Conservation (phyloP, 2,888 invertebrate genomes). For the Leptinotarsa juncta region DNA sequence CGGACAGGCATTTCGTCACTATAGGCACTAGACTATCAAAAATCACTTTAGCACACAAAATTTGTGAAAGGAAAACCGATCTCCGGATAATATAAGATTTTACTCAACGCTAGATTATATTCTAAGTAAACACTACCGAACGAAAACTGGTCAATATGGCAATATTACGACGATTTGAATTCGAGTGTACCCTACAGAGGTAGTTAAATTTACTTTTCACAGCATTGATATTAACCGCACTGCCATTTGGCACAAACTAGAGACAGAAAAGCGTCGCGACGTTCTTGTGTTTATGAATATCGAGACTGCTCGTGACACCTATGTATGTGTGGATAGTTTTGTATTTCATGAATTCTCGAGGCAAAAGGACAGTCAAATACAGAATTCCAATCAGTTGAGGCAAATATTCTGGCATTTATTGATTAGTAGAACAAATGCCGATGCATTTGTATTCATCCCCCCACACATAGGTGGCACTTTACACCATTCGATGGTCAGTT, state of each 20-base stretch:
- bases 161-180: constrained; percentile 11
- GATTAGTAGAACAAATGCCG: too few relatives aligned
- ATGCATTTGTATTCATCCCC: too few relatives aligned
- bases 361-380: too few relatives aligned
- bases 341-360: too few relatives aligned
- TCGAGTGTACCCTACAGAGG: constrained; percentile 15
- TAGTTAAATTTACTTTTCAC: constrained; percentile 32
- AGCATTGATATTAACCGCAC: constrained; percentile 39
- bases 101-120: constrained; percentile 28
- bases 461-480: too few relatives aligned
- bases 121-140: constrained; percentile 39
- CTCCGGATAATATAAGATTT: constrained; percentile 3
- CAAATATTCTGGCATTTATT: too few relatives aligned
- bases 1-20: constrained; percentile 74
- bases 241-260: constrained; percentile 45
- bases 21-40: constrained; percentile 37
- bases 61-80: constrained; percentile 23
- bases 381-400: too few relatives aligned
- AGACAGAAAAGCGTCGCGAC: constrained; percentile 43
- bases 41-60: constrained; percentile 42
- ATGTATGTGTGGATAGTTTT: too few relatives aligned
- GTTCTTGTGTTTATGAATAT: constrained; percentile 25
- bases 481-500: too few relatives aligned
- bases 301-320: constrained; percentile 14
- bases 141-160: constrained; percentile 13